Percentiles rank a stretch among this genome's conserved stretches.
phyloP scores from a whole-genome alignment of 2,113 vertebrate species.

The Campylorhamphus procurvoides region DNA sequence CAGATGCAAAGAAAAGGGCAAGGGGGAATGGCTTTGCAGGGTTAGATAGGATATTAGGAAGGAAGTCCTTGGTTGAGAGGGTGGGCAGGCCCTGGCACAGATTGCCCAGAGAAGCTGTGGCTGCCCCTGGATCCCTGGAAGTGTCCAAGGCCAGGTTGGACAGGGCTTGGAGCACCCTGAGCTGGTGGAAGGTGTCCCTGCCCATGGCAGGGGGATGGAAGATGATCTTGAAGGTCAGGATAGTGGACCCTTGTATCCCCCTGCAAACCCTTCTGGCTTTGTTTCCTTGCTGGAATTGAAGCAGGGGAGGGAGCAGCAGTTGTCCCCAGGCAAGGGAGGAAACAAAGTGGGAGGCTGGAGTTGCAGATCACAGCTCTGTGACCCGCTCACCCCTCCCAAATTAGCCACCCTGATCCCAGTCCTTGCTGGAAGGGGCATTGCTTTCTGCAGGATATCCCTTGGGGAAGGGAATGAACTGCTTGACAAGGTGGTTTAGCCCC shows the following conservation, averaged over 20 bases:
- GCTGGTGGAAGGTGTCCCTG: neutral
- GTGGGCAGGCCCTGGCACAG: neutral
- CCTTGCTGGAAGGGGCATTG: neutral
- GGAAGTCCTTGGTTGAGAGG: neutral
- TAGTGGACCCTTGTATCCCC: rapidly evolving
- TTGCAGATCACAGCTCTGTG: rapidly evolving
- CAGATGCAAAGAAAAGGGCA: neutral
- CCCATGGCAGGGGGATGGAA: neutral
- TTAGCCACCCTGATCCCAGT: neutral
- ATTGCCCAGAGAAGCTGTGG: neutral
- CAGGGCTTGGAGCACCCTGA: neutral
- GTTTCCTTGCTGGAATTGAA: neutral
- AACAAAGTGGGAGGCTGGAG: neutral
- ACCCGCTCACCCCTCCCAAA: neutral
- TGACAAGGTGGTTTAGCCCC: neutral
- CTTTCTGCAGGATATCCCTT: neutral
- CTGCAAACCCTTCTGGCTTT: neutral
- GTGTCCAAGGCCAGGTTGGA: neutral
- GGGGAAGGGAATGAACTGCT: neutral
- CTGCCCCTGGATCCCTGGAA: neutral
- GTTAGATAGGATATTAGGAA: neutral
- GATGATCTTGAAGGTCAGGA: neutral
- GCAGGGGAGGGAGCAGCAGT: neutral
- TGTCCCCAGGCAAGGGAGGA: neutral
- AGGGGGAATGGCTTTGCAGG: neutral